phyloP scores from a whole-genome alignment of 2,888 invertebrate genomes.

The Plagodis dolabraria region DNA sequence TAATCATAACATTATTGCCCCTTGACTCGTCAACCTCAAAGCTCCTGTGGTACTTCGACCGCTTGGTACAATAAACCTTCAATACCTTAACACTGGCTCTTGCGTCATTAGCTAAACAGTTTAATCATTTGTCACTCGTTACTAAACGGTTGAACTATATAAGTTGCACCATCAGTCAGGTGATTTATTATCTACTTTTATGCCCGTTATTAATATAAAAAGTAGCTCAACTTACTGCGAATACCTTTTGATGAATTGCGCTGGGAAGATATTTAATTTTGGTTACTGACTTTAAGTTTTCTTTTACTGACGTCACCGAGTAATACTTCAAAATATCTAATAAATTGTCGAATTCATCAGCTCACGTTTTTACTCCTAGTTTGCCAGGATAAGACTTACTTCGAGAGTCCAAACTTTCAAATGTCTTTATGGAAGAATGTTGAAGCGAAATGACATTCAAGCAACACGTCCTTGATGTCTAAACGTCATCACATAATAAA shows the following conservation, averaged over 20 bases:
- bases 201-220: slow-evolving; percentile 24
- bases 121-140: slow-evolving; percentile 54
- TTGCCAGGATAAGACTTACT: too few relatives aligned
- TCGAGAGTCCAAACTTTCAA: too few relatives aligned
- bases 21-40: slow-evolving; percentile 11
- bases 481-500: too few relatives aligned
- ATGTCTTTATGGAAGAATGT: too few relatives aligned
- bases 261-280: too few relatives aligned
- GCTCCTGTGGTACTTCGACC: slow-evolving; percentile 31
- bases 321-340: too few relatives aligned
- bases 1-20: background rate
- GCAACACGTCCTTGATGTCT: too few relatives aligned
- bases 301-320: too few relatives aligned
- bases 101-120: slow-evolving; percentile 35
- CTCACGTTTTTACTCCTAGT: too few relatives aligned
- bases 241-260: background rate
- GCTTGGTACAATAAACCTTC: slow-evolving; percentile 25
- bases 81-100: slow-evolving; percentile 25
- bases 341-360: too few relatives aligned
- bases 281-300: too few relatives aligned
- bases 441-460: too few relatives aligned
- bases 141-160: slow-evolving; percentile 42
- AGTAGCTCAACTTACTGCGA: slow-evolving; percentile 13
- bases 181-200: slow-evolving; percentile 55
- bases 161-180: slow-evolving; percentile 52